Evolutionary conservation across 2,888 invertebrate genomes (phyloP).

Genomic region (Creontiades dilutus): DNA sequence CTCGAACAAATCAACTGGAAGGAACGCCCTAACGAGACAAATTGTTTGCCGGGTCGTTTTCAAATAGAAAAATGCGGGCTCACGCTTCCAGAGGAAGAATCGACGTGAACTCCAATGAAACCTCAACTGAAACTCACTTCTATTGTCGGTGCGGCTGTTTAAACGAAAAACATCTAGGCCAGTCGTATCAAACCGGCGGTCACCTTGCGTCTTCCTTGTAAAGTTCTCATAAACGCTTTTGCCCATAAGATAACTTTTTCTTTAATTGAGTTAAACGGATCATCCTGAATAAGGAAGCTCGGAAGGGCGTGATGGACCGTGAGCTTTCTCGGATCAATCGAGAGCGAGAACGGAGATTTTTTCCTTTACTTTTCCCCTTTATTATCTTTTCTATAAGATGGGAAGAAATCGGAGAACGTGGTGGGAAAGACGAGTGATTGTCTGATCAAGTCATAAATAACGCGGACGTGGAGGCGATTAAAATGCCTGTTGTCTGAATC

Average conservation of each 20-base stretch:
- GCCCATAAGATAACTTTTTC: not conserved
- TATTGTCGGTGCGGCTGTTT: conserved; percentile 21
- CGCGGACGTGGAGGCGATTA: not conserved
- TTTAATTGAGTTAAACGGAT: conserved; percentile 52
- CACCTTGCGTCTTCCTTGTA: conserved; percentile 8
- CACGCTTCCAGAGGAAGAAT: not conserved
- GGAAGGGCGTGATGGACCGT: conserved; percentile 11
- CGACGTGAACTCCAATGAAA: not conserved
- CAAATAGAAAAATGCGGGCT: conserved; percentile 28
- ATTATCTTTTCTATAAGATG: not conserved
- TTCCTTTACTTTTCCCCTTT: not conserved
- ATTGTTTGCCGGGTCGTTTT: conserved; percentile 13
- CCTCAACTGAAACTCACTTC: conserved; percentile 7
- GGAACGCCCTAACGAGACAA: conserved; percentile 27
- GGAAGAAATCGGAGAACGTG: conserved; percentile 20
- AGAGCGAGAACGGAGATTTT: not conserved
- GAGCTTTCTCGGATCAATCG: conserved; percentile 7
- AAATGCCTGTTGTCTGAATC: too few species aligned
- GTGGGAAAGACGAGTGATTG: conserved; percentile 5
- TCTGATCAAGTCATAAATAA: conserved; percentile 16
- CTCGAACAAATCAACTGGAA: conserved; percentile 12
- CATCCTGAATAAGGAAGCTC: conserved; percentile 13
- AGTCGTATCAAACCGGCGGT: conserved; percentile 10
- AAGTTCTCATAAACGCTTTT: conserved; percentile 27
- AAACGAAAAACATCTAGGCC: conserved; percentile 27